phyloP scores from a whole-genome alignment of 2,113 vertebrate genomes.

The Nothobranchius kuhntae region DNA sequence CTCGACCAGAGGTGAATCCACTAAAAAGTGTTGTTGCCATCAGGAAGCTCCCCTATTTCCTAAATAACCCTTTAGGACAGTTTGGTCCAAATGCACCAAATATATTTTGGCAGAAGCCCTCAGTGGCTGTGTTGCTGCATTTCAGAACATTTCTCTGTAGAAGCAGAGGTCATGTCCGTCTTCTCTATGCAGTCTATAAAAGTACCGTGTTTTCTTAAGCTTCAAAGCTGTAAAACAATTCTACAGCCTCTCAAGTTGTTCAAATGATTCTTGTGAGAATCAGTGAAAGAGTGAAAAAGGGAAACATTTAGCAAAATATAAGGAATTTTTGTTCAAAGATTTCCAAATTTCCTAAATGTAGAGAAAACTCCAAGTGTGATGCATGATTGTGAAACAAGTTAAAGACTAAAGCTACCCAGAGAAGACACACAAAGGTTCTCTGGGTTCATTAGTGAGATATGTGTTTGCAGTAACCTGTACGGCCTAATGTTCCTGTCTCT shows the following conservation, averaged over 20 bases:
- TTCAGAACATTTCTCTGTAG: neutral
- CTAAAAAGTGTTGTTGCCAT: neutral
- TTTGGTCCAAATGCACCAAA: neutral
- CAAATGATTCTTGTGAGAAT: neutral
- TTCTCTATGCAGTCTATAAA: neutral
- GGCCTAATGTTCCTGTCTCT: conserved; percentile 43
- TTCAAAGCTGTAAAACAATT: neutral
- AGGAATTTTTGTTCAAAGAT: neutral
- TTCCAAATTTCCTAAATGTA: neutral
- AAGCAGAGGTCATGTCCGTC: neutral
- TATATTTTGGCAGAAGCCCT: neutral
- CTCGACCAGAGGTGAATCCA: neutral
- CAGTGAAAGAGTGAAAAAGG: no score
- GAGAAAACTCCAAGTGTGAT: neutral
- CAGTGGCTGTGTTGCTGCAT: no score
- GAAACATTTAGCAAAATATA: neutral
- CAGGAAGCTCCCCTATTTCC: neutral
- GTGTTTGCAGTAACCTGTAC: conserved; percentile 32
- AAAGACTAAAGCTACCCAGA: neutral
- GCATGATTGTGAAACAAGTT: neutral
- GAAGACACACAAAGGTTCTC: neutral
- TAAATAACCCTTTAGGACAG: neutral
- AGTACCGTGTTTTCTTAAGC: no score
- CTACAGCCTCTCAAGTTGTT: neutral
- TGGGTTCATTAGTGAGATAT: neutral